phyloP scores from a whole-genome alignment of 2,888 invertebrate genomes.

The Yponomeuta evonymella region DNA sequence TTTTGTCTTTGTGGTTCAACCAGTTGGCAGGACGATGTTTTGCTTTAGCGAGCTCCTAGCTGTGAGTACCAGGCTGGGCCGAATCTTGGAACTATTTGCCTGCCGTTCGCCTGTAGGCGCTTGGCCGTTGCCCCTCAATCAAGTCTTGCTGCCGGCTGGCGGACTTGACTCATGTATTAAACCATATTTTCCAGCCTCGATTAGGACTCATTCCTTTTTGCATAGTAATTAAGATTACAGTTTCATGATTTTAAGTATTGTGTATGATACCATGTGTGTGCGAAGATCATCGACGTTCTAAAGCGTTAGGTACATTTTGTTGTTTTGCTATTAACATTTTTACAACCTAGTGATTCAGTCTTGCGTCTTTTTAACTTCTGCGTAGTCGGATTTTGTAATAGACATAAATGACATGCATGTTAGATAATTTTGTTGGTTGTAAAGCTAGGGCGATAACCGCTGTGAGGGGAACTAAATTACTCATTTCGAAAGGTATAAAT shows the following conservation, averaged over 20 bases:
- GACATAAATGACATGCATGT: background rate
- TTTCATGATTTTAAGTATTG: slow-evolving; percentile 60
- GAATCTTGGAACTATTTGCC: background rate
- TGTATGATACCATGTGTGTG: slow-evolving; percentile 18
- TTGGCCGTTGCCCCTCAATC: background rate
- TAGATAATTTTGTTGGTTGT: background rate
- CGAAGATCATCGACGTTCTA: slow-evolving; percentile 46
- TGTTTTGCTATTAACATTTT: slow-evolving; percentile 10
- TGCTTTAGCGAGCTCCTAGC: background rate
- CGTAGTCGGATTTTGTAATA: background rate
- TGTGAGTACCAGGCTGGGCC: background rate
- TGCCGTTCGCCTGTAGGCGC: background rate
- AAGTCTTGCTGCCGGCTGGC: background rate
- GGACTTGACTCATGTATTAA: background rate
- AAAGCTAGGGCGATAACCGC: background rate
- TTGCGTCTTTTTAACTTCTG: background rate
- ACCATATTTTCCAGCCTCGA: slow-evolving; percentile 15
- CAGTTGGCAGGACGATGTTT: background rate
- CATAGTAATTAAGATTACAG: slow-evolving; percentile 69
- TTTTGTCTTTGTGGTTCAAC: background rate
- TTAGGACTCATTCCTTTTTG: background rate
- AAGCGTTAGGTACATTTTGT: slow-evolving; percentile 20
- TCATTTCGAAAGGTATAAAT: background rate
- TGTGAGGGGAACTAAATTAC: background rate
- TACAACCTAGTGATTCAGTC: background rate